Conservation (phyloP, 2,113 vertebrate species). For the Sorex fumeus region DNA sequence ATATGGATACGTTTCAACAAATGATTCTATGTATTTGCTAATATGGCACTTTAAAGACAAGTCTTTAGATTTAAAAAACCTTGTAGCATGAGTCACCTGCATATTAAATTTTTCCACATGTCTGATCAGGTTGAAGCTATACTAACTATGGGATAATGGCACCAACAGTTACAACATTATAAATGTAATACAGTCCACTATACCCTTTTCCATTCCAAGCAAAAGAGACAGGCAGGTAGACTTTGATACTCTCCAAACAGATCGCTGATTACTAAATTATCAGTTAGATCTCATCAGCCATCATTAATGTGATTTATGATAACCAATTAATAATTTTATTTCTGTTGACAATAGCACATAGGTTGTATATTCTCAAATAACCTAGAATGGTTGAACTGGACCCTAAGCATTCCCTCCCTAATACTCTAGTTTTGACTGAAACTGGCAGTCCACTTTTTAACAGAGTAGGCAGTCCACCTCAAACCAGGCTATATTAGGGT, state of each 20-base stretch:
- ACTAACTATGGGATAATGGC: not conserved
- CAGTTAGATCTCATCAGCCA: not conserved
- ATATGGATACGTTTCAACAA: no score
- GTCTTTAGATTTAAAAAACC: not conserved
- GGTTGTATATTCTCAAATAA: not conserved
- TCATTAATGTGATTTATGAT: not conserved
- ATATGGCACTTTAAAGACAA: not conserved
- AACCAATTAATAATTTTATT: not conserved
- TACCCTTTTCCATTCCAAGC: no score
- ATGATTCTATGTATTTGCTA: not conserved
- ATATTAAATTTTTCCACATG: not conserved
- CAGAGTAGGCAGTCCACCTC: not conserved
- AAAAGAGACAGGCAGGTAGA: not conserved
- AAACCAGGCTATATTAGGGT: rapidly evolving
- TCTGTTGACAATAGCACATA: not conserved
- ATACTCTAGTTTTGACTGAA: not conserved
- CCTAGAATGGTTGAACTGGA: not conserved
- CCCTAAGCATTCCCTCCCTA: not conserved
- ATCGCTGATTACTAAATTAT: not conserved
- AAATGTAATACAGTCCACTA: not conserved
- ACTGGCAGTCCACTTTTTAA: no score
- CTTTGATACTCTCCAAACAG: not conserved
- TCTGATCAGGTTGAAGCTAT: not conserved
- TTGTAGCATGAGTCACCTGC: not conserved
- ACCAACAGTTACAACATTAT: not conserved